Evolutionary conservation across 2,888 invertebrate genomes (phyloP).

Genomic region (Ischnus inquisitorius): DNA sequence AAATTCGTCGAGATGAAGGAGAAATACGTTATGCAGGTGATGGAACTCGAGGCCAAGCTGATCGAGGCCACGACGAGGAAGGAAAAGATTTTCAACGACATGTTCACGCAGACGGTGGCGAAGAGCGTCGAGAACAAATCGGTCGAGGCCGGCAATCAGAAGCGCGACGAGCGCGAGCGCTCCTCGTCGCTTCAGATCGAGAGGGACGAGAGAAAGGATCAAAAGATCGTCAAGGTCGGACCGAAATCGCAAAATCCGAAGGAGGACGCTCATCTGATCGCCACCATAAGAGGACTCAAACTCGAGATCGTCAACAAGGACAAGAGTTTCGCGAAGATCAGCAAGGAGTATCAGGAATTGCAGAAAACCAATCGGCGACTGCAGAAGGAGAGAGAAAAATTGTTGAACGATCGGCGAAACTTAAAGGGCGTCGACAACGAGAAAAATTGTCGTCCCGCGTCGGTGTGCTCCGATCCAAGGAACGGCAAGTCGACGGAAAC

Average conservation of each 20-base stretch:
- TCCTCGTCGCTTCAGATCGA: conserved; percentile 72
- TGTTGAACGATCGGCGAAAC: conserved; percentile 83
- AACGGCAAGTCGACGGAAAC: conserved; percentile 82
- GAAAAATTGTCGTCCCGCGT: conserved; percentile 71
- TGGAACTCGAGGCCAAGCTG: conserved; percentile 79
- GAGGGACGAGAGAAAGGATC: conserved; percentile 74
- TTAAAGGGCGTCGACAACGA: conserved; percentile 72
- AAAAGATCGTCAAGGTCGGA: conserved; percentile 69
- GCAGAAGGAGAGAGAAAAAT: conserved; percentile 91
- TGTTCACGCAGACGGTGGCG: conserved; percentile 78
- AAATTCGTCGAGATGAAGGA: conserved; percentile 92
- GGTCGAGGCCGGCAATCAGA: conserved; percentile 72
- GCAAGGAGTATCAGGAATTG: conserved; percentile 91
- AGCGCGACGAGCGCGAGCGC: conserved; percentile 76
- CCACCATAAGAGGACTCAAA: conserved; percentile 93
- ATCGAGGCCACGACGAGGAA: conserved; percentile 73
- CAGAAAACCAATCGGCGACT: conserved; percentile 91
- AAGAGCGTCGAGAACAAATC: conserved; percentile 76
- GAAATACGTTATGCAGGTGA: conserved; percentile 90
- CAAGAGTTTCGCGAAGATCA: conserved; percentile 90
- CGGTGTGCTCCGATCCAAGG: conserved; percentile 79
- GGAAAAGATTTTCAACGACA: conserved; percentile 76
- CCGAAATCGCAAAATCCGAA: conserved; percentile 86
- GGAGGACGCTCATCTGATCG: conserved; percentile 92
- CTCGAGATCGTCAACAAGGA: conserved; percentile 91